These are phyloP conservation scores for Hyles vespertilio DNA, from an alignment of 1,140 invertebrate species.

Conservation along the genomic window DNA sequence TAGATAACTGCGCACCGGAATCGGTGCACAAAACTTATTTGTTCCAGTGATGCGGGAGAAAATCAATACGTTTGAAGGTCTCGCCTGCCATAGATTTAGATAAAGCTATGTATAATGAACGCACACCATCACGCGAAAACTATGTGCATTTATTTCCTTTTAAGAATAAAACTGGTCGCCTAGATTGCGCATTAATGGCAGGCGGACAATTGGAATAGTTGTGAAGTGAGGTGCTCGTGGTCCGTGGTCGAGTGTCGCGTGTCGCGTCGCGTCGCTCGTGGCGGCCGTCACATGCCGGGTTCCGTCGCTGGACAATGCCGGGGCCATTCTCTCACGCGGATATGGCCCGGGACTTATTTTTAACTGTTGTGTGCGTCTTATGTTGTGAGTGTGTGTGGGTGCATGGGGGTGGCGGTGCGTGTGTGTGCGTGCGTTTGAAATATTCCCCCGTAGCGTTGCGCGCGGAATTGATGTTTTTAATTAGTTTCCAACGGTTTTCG, in stretches of 20 bases:
- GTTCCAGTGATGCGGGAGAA: too few relatives aligned
- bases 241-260: conserved; percentile 11
- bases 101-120: too few relatives aligned
- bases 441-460: conserved; percentile 53
- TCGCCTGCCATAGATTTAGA: too few relatives aligned
- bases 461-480: conserved; percentile 71
- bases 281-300: conserved; percentile 21
- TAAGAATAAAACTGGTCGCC: too few relatives aligned
- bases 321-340: conserved; percentile 54
- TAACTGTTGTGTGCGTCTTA: conserved; percentile 51
- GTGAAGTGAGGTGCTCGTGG: too few relatives aligned
- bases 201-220: too few relatives aligned
- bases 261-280: conserved; percentile 15
- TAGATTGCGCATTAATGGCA: too few relatives aligned
- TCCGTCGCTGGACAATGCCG: conserved; percentile 14
- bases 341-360: conserved; percentile 58
- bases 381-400: conserved; percentile 33
- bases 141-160: too few relatives aligned
- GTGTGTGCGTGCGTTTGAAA: conserved; percentile 58
- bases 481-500: conserved; percentile 69
- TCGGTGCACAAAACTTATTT: too few relatives aligned
- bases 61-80: too few relatives aligned
- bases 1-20: too few relatives aligned
- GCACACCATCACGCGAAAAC: too few relatives aligned
- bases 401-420: conserved; percentile 32